These are phyloP conservation scores for Tragelaphus buxtoni DNA, from an alignment of 2,113 vertebrate species.

Conservation along the genomic window DNA sequence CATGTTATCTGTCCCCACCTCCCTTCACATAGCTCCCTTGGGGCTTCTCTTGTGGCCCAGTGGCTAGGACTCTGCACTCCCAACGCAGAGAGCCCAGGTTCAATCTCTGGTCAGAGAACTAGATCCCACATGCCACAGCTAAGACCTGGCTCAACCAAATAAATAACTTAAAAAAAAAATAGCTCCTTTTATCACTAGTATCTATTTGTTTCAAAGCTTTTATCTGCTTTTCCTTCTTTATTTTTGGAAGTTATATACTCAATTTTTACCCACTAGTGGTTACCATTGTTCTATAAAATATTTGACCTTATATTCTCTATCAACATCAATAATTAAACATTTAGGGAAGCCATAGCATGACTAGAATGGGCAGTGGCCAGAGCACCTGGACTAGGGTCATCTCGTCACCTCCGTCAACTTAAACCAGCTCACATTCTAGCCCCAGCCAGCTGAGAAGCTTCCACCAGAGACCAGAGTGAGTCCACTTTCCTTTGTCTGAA, in stretches of 20 bases:
- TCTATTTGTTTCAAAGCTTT: not conserved
- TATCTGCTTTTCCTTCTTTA: not conserved
- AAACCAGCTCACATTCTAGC: not conserved
- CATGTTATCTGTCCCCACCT: not conserved
- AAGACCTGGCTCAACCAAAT: not conserved
- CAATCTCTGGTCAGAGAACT: not conserved
- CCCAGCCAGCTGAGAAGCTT: not conserved
- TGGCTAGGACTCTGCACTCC: not conserved
- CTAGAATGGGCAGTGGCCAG: not conserved
- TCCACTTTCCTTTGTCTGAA: not conserved
- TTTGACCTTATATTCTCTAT: not conserved
- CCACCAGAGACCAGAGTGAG: not conserved
- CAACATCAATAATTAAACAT: not conserved
- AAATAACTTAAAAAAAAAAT: not conserved
- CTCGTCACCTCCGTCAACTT: not conserved
- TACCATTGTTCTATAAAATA: not conserved
- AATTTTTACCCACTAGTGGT: not conserved
- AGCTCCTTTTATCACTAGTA: not conserved
- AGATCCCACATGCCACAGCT: not conserved
- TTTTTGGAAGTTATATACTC: not conserved
- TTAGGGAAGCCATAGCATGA: not conserved
- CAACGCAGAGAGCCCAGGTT: not conserved
- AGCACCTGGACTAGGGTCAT: not conserved
- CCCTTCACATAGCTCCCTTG: not conserved
- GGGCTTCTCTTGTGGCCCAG: not conserved